A percentile compares a stretch with the other conserved stretches of the same genome.
phyloP scores from a whole-genome alignment of 2,113 vertebrate genomes.

The Sceloporus tristichus region DNA sequence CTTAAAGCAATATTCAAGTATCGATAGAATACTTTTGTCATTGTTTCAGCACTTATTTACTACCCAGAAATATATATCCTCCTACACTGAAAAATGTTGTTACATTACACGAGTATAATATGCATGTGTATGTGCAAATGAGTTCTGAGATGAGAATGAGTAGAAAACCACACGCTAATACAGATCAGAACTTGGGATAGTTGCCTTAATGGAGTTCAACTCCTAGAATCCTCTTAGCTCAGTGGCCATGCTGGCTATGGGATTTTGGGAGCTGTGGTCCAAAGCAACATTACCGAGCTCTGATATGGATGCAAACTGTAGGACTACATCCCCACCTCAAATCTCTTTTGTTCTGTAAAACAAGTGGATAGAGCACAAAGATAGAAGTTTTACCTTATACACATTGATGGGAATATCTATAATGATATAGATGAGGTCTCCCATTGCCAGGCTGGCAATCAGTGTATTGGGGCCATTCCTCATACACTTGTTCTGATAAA shows the following conservation, averaged over 20 bases:
- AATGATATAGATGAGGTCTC: constrained; percentile 96
- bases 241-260: neutral
- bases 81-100: neutral
- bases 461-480: constrained; percentile 97
- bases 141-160: neutral
- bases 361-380: constrained; percentile 12
- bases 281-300: neutral
- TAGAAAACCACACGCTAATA: neutral
- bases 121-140: neutral
- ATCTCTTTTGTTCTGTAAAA: neutral
- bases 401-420: constrained; percentile 93
- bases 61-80: neutral
- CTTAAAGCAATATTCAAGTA: neutral
- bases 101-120: no score
- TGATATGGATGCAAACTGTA: neutral
- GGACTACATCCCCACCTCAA: neutral
- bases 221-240: neutral
- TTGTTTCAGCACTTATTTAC: neutral
- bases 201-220: neutral
- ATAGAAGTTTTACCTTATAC: constrained; percentile 89
- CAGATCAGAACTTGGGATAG: neutral
- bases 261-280: neutral
- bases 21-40: no score
- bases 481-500: constrained; percentile 99
- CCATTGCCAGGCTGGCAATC: constrained; percentile 95